Conservation (phyloP, 1,140 invertebrate genomes). For the Papilio helenus region DNA sequence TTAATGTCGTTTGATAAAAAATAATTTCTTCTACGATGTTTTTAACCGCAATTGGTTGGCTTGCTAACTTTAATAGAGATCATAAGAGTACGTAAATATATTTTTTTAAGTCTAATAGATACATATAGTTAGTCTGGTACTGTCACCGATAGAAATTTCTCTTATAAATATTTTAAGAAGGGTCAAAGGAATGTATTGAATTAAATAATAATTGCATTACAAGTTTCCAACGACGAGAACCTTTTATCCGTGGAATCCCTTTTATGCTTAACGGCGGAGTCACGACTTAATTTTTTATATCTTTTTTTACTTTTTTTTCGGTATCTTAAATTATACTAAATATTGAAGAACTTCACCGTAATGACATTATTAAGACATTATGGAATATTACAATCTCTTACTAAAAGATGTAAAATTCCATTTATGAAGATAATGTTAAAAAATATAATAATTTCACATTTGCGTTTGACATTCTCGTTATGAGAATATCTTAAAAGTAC, state of each 20-base stretch:
- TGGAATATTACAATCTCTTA: no score
- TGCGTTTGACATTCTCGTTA: neutral
- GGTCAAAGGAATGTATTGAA: neutral
- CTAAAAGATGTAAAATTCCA: no score
- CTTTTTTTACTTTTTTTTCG: neutral
- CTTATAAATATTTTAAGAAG: neutral
- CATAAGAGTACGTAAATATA: no score
- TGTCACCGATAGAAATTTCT: no score
- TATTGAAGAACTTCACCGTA: no score
- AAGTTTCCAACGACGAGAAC: constrained; percentile 1
- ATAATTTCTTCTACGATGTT: no score
- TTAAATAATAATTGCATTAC: constrained; percentile 25
- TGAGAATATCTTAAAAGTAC: neutral
- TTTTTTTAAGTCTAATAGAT: no score
- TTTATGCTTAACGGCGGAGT: constrained; percentile 10
- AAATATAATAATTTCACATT: neutral
- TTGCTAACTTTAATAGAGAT: no score
- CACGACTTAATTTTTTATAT: neutral
- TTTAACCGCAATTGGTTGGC: no score
- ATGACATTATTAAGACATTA: no score
- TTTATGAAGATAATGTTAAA: no score
- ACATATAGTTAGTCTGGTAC: no score
- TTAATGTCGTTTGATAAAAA: neutral
- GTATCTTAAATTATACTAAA: neutral
- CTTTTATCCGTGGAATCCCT: constrained; percentile 4